Conservation (phyloP, 30 jellyfish, hydroid and myxozoan species). For the Catostylus mosaicus region DNA sequence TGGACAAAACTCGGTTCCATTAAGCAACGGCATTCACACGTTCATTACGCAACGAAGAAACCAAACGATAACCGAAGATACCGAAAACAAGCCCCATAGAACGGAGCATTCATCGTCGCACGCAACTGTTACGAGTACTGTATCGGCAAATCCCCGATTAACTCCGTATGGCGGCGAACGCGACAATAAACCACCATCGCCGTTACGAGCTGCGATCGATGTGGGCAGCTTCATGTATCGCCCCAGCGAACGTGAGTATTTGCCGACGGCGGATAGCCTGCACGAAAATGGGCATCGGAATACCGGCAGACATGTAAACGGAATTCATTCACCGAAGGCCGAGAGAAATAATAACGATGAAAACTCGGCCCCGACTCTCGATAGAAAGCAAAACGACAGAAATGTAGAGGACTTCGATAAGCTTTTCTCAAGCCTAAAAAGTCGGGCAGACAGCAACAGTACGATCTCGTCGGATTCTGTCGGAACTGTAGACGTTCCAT, state of each 20-base stretch:
- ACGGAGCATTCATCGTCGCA: neutral
- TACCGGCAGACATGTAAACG: neutral
- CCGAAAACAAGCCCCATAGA: neutral
- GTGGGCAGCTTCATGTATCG: constrained; percentile 62
- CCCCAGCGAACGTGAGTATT: neutral
- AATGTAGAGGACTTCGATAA: constrained; percentile 35
- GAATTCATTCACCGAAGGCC: neutral
- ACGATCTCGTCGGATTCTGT: constrained; percentile 37
- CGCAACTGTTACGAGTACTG: neutral
- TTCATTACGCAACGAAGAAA: constrained; percentile 40
- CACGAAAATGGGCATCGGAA: neutral
- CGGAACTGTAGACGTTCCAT: constrained; percentile 61
- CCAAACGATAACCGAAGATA: neutral
- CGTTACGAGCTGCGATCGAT: constrained; percentile 64
- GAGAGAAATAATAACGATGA: constrained; percentile 24
- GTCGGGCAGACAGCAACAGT: constrained; percentile 18
- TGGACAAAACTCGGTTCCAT: constrained; percentile 33
- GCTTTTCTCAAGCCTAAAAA: constrained; percentile 15
- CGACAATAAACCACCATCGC: constrained; percentile 16
- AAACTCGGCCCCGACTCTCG: neutral
- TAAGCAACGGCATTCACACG: constrained; percentile 58
- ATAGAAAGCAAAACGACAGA: constrained; percentile 8
- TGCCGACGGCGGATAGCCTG: neutral
- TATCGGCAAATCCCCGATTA: neutral
- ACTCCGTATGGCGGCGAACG: neutral